Percentiles rank a stretch among this genome's conserved stretches.
Conservation (phyloP, 2,888 invertebrate genomes). For the Cerastis leucographa region DNA sequence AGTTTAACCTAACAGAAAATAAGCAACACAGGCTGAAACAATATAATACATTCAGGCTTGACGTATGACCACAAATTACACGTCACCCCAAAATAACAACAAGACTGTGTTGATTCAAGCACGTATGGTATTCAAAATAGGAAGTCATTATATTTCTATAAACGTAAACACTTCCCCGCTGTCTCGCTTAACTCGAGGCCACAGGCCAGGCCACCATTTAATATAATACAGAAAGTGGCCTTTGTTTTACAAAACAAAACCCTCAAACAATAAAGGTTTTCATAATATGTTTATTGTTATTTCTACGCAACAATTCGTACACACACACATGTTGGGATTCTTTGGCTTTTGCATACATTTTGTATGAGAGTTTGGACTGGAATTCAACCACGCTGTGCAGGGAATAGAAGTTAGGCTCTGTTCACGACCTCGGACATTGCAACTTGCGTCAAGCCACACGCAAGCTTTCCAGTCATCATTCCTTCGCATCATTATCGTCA, state of each 20-base stretch:
- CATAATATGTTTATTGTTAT: conserved; percentile 70
- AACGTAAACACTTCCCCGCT: conserved; percentile 46
- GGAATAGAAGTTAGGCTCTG: conserved; percentile 27
- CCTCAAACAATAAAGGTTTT: conserved; percentile 65
- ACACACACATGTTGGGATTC: conserved; percentile 58
- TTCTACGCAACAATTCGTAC: conserved; percentile 62
- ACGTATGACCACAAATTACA: conserved; percentile 3
- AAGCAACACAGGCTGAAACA: conserved; percentile 1
- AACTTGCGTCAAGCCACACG: background rate
- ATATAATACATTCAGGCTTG: background rate
- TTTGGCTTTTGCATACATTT: conserved; percentile 61
- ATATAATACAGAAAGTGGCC: conserved; percentile 65
- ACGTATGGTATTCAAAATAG: conserved; percentile 49
- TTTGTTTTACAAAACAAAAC: conserved; percentile 67
- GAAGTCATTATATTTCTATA: conserved; percentile 56
- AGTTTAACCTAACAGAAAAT: background rate
- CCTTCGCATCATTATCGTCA: background rate
- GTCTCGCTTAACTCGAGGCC: conserved; percentile 39
- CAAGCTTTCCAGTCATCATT: background rate
- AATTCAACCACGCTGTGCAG: conserved; percentile 42
- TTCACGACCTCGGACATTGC: background rate
- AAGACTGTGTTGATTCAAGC: conserved; percentile 35
- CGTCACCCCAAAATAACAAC: conserved; percentile 25
- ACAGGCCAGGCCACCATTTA: conserved; percentile 45
- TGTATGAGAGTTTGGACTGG: conserved; percentile 53